These are phyloP conservation scores for Leptonema lineaticorne DNA, from an alignment of 1,140 invertebrate genomes.

Conservation along the genomic window DNA sequence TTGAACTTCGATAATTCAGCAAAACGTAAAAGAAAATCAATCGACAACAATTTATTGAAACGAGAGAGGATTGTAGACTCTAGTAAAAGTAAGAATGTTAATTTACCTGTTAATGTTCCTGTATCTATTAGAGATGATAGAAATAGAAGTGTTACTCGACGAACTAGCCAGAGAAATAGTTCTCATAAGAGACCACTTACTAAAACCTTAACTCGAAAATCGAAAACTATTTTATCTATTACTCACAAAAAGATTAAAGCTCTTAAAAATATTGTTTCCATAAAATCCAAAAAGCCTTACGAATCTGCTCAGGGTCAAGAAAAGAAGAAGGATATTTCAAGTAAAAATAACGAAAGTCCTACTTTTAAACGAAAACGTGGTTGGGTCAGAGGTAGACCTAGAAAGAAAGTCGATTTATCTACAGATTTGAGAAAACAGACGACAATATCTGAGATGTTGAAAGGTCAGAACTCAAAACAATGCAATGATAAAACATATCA, in stretches of 20 bases:
- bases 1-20: constrained; percentile 12
- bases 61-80: not conserved
- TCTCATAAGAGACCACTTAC: constrained; percentile 16
- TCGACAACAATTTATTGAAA: not conserved
- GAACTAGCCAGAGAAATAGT: constrained; percentile 16
- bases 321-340: not conserved
- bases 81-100: not conserved
- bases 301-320: constrained; percentile 52
- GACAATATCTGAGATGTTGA: constrained; percentile 40
- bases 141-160: constrained; percentile 45
- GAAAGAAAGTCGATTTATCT: constrained; percentile 28
- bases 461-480: constrained; percentile 31
- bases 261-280: not conserved
- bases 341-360: constrained; percentile 26
- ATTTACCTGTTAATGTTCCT: constrained; percentile 23
- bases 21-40: constrained; percentile 37
- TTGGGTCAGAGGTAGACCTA: constrained; percentile 46
- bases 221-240: not conserved
- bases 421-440: constrained; percentile 38
- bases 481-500: constrained; percentile 37
- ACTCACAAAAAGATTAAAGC: constrained; percentile 15
- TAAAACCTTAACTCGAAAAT: constrained; percentile 14
- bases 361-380: constrained; percentile 46
- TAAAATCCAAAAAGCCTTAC: not conserved
- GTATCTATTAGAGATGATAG: constrained; percentile 46